Base-by-base conservation (phyloP, 2,797 vertebrate species). In the Choloepus didactylus region DNA sequence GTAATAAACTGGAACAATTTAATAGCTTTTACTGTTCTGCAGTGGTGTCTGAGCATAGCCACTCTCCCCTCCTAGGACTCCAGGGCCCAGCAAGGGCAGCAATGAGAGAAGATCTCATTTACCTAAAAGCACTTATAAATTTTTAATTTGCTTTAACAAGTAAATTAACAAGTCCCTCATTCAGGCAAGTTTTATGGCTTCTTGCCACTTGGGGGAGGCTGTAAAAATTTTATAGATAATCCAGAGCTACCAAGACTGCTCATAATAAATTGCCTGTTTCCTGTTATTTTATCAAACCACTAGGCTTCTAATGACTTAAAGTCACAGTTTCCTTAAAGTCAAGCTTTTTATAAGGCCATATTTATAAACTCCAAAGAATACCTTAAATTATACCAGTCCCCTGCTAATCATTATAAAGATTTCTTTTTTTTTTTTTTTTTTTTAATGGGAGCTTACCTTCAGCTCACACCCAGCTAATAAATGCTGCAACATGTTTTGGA, bases 81-180 rank as follows among this genome's bases (percentile, higher is more conserved):
- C 95, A 73, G 96, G 98, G 98, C 99, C 99, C 99, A 98, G 97
- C 98, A 97, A 99, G 99, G 98, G 98, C 98, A 98, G 98, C 99
- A 99, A 99, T 99, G 99, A 99, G 99, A 99, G 99, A 99, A 99
- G 99, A 99, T 99, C 99, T 99, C 99, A 99, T 99, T 99, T 99
- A 99, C 99, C 99, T 99, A 99, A 99, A 99, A 99, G 99, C 99
- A 97, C 99, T 99, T 99, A 99, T 99, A 99, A 99, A 99, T 99
- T 99, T 99, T 99, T 99, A 99, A 99, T 99, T 99, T 99, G 99
- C 99, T 99, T 99, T 99, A 99, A 99, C 99, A 99, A 99, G 99
- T 99, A 99, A 99, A 99, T 99, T 99, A 99, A 99, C 99, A 99
- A 99, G 99, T 99, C 99, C 99, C 99, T 99, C 99, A 99, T 99